Evolutionary conservation across 2,797 vertebrate genomes (phyloP), one percentile per base, ranked within the genome.

Genomic region (Tapirus indicus): DNA sequence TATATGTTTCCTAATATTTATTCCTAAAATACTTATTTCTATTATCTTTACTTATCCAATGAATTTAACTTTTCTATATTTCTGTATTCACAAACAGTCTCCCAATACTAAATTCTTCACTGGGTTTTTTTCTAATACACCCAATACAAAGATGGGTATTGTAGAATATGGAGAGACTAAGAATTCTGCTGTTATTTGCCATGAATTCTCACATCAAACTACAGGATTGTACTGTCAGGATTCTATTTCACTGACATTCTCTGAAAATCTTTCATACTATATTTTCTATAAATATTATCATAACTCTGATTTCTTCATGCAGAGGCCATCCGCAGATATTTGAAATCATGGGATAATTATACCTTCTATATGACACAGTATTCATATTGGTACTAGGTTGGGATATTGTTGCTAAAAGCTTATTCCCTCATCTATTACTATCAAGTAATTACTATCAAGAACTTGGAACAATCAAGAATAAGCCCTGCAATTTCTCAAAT

Each of bases 171-270:
- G 10, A 66, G 92, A 54, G n/a, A 95, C 12, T 29, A 7, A 54
- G 35, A 58, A 87, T 6, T 85, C 29, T 74, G 58, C 20, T 91
- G 35, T 69, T 44, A 29, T 29, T 49, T 93, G 58, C 62, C 71
- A 32, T n/a, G 44, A 94, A 89, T 32, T 60, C 62, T 96, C 71
- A 93, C n/a, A 78, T 72, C 38, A 94, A 64, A 90, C 29, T 72
- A 84, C 69, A 83, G 9, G 8, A 44, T 60, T 71, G 9, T 27
- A 58, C 17, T 16, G 5, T 38, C 78, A 91, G 77, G 66, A 54
- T 88, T 74, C 85, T 74, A 77, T 80, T 49, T 85, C 47, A 93
- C n/a, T 66, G 44, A 78, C 29, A 27, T 56, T 88, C 35, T 97
- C 56, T 68, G 18, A 86, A 94, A 91, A 21, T 44, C 66, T n/a